Evolutionary conservation across 2,797 vertebrate genomes (phyloP).

Genomic region (Phrynocephalus vlangalii): DNA sequence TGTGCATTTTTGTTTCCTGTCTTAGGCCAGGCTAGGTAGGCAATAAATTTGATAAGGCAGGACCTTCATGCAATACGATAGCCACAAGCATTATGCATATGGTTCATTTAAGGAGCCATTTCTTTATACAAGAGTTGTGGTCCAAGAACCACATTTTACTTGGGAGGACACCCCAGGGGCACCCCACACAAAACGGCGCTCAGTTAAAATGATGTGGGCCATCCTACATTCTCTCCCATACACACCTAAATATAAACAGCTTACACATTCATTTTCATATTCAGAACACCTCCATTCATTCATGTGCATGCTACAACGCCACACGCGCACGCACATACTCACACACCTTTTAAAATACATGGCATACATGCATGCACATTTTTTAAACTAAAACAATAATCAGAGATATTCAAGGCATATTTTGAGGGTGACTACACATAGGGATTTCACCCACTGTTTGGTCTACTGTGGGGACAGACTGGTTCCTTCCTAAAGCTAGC

Average conservation of each 20-base stretch:
- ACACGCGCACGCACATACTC: not conserved
- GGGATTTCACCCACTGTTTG: no score
- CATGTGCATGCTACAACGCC: no score
- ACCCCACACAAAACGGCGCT: no score
- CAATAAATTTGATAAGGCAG: not conserved
- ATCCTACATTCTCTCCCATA: not conserved
- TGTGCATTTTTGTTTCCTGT: not conserved
- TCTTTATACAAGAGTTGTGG: not conserved
- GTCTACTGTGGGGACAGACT: no score
- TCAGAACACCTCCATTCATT: not conserved
- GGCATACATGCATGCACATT: not conserved
- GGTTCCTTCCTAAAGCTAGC: no score
- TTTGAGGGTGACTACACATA: no score
- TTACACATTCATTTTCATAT: not conserved
- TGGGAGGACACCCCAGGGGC: not conserved
- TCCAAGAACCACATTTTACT: not conserved
- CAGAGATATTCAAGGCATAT: no score
- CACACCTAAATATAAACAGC: not conserved
- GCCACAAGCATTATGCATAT: conserved; percentile 34
- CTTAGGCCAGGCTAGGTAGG: not conserved
- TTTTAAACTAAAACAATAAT: not conserved
- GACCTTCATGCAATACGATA: conserved; percentile 19
- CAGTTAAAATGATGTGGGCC: not conserved
- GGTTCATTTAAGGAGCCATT: conserved; percentile 15
- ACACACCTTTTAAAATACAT: not conserved